Base-by-base conservation (phyloP, 1,140 invertebrate genomes). In the Pemphigus obesinymphae region DNA sequence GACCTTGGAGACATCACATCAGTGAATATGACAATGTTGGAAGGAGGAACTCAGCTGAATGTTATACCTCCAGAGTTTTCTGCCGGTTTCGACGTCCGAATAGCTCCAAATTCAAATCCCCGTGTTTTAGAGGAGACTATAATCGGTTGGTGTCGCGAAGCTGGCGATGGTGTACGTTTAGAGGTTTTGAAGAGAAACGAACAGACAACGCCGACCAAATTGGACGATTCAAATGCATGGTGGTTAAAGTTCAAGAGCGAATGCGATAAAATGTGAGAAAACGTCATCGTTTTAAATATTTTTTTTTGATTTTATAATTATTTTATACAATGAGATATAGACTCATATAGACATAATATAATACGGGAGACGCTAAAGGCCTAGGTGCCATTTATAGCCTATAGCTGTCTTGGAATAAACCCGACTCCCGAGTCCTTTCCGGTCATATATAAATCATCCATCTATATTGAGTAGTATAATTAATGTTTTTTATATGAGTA, bases 11-110 rank as follows among this genome's bases (percentile, higher is more conserved):
- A 97, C 88, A 94, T 97, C 0, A 95, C 94, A 0, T 93, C 95
- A 3, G 87, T 97, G 0, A 98, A 98, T 88, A 88, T 97, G 80
- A 98, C 95, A 0, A 91, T 91, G 86, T 82, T 97, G 72, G 87
- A 89, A 87, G 94, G 96, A 76, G 97, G 97, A 17, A 91, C 97
- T 2, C 96, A 98, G 87, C 88, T 90, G n/a, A 99, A 99, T 87
- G 95, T 98, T 7, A 90, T 98, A 68, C 97, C 97, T 0, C 91
- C 92, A 63, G 90, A 93, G 85, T 85, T 98, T 29, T 89, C 87
- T 0, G 92, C 91, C 0, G 89, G 89, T 23, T 96, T 97, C 86
- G 96, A 98, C 87, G 88, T 96, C 40, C 90, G 97, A 1, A 86
- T 97, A 6, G 90, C 95, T 0, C 89, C 93, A 1, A 89, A 91